A percentile compares a stretch with the other conserved stretches of the same genome.
Conservation (phyloP, 2,797 vertebrate genomes). For the Arrhamphus sclerolepis region DNA sequence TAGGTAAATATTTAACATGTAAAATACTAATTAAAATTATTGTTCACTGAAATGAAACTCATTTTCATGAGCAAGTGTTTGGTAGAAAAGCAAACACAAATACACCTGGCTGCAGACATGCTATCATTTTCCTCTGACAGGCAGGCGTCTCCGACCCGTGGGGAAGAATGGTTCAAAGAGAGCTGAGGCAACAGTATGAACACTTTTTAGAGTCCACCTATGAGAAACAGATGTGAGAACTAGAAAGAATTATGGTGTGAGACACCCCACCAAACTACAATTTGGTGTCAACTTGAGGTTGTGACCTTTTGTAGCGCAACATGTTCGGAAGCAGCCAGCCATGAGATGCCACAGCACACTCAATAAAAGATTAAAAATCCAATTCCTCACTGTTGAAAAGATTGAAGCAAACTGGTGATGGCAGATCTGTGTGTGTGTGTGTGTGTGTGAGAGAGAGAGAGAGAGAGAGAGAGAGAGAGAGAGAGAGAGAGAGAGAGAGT, state of each 20-base stretch:
- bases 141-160: conserved; percentile 13
- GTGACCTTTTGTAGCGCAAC: conserved; percentile 49
- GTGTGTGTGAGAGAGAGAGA: not conserved
- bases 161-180: conserved; percentile 14
- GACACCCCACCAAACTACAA: conserved; percentile 14
- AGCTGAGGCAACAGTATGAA: conserved; percentile 14
- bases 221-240: conserved; percentile 34
- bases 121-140: not conserved
- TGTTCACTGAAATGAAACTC: too few relatives aligned
- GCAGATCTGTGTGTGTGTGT: not conserved
- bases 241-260: conserved; percentile 24
- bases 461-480: conserved; percentile 6
- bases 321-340: conserved; percentile 46
- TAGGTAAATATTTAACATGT: too few relatives aligned
- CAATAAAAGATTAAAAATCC: conserved; percentile 63
- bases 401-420: conserved; percentile 8
- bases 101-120: too few relatives aligned
- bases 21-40: too few relatives aligned
- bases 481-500: conserved; percentile 3
- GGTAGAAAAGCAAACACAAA: too few relatives aligned
- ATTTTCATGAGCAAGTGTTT: too few relatives aligned
- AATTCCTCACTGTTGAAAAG: conserved; percentile 39
- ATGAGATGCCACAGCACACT: conserved; percentile 35
- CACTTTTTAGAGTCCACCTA: conserved; percentile 3
- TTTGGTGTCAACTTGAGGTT: conserved; percentile 36